phyloP scores from a whole-genome alignment of 2,113 vertebrate genomes.

The Hylia prasina region DNA sequence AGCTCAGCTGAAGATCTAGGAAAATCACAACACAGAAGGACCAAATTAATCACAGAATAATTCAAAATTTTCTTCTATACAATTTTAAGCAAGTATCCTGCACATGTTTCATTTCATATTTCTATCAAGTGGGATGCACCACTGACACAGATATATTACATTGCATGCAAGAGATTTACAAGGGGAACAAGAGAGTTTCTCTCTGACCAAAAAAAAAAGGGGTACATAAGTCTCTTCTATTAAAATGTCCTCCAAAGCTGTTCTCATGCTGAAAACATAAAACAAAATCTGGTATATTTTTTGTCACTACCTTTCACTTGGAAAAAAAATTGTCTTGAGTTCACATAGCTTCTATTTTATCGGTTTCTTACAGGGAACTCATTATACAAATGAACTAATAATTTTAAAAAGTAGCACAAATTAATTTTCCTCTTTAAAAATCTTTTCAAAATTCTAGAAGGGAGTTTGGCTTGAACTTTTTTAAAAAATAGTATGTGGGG shows the following conservation, averaged over 20 bases:
- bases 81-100: not conserved
- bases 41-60: not conserved
- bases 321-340: not conserved
- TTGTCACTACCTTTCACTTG: not conserved
- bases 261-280: not conserved
- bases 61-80: not conserved
- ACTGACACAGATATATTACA: not conserved
- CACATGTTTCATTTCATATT: not conserved
- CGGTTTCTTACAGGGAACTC: not conserved
- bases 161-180: not conserved
- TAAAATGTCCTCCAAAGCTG: not conserved
- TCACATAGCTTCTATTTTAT: not conserved
- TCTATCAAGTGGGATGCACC: not conserved
- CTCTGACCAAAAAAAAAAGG: not conserved
- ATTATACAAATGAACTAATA: not conserved
- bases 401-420: not conserved
- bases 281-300: not conserved
- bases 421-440: not conserved
- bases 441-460: not conserved
- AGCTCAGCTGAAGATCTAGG: not conserved
- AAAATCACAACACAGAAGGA: not conserved
- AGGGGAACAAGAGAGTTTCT: not conserved
- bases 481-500: rapidly evolving
- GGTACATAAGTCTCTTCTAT: not conserved
- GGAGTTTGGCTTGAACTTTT: not conserved